Evolutionary conservation across 2,888 invertebrate genomes (phyloP), one percentile per base, ranked within the genome.

Genomic region (Paralinhomoeus sp.): DNA sequence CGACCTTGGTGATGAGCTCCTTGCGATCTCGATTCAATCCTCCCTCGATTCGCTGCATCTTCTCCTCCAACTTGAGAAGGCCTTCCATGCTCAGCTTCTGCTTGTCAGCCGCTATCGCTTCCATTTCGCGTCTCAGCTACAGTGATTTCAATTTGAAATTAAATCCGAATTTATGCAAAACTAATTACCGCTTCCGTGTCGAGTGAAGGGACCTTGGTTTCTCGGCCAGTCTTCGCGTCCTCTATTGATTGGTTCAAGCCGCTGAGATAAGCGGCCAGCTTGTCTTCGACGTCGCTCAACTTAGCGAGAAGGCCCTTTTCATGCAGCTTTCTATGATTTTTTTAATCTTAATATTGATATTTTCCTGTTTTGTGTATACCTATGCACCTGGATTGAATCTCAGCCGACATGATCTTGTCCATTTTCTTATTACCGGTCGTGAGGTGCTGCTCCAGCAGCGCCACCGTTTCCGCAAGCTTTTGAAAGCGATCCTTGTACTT

Each of bases 1-100:
- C 27, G 12, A 27, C 27, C 27, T 27, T 27, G 27, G 7, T 12
- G 27, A 27, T 45, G 41, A 53, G 41, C 21, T 53, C 52, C 36
- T 47, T 49, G 9, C 48, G 43, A 35, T 53, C 52, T 21, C 48
- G 47, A 40, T 51, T 46, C 24, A 53, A 48, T 2, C 50, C 51
- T 44, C 52, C 48, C 44, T 59, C 58, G 12, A 59, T 57, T 20
- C 55, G 43, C 13, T 51, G 51, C 49, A 59, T 57, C 44, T 57
- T 59, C 27, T 12, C 27, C 27, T 27, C 27, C 7, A 27, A 27
- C 27, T 9, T 9, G 27, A 27, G 27, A 27, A 27, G 45, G 2
- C 59, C 59, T 40, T 59, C 58, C 59, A 59, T 59, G 38, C 53
- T 55, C 43, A 59, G 43, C 41, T 59, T 59, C 50, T 57, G 58